These are phyloP conservation scores for Pseudobourletiella spinata DNA, from an alignment of 1,140 invertebrate genomes.

Conservation along the genomic window DNA sequence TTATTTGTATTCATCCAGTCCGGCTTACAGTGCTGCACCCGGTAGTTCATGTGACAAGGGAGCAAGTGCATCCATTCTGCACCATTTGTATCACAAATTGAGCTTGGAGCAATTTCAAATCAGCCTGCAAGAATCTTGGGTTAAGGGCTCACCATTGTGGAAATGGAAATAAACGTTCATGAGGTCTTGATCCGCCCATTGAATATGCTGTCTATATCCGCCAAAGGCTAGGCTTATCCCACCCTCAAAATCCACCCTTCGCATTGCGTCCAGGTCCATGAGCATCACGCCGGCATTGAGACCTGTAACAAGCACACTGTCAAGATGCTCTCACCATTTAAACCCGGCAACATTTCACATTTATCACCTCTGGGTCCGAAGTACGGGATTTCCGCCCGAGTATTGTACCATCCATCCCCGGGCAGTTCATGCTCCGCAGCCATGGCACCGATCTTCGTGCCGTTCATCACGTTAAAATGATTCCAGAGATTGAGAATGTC, in stretches of 20 bases:
- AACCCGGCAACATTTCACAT: too few species aligned
- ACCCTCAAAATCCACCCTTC: slow-evolving; percentile 71
- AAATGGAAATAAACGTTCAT: slow-evolving; percentile 92
- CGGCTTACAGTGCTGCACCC: too few species aligned
- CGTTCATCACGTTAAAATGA: slow-evolving; percentile 74
- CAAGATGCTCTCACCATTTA: too few species aligned
- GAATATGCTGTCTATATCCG: slow-evolving; percentile 75
- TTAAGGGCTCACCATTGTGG: slow-evolving; percentile 65
- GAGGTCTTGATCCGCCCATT: slow-evolving; percentile 96
- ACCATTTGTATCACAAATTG: too few species aligned
- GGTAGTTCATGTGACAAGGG: too few species aligned
- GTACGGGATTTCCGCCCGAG: slow-evolving; percentile 89
- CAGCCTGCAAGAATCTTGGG: too few species aligned
- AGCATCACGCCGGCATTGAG: slow-evolving; percentile 94
- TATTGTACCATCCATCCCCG: slow-evolving; percentile 88
- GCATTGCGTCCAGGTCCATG: slow-evolving; percentile 89
- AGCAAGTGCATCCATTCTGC: too few species aligned
- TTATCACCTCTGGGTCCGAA: slow-evolving; percentile 69
- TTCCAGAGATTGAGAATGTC: slow-evolving; percentile 73
- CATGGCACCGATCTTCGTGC: slow-evolving; percentile 73
- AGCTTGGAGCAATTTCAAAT: too few species aligned
- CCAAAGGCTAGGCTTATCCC: slow-evolving; percentile 75
- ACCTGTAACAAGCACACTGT: too few species aligned
- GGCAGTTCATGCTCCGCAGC: slow-evolving; percentile 83
- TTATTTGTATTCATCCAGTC: too few species aligned